These are phyloP conservation scores for Graptemys geographica DNA, from an alignment of 2,797 vertebrate species.

Conservation along the genomic window DNA sequence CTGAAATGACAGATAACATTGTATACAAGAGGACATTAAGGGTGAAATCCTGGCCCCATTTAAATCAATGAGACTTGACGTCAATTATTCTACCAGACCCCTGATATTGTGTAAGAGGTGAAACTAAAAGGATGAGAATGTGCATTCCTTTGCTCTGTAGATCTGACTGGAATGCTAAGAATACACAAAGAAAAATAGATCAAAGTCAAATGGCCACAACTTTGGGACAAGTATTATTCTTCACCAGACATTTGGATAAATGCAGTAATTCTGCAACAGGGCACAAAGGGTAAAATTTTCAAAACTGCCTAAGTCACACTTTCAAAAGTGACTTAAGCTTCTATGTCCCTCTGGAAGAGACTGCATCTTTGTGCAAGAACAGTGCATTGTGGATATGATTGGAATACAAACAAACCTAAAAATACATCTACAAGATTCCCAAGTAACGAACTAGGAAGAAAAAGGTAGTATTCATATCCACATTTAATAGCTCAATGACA, in stretches of 20 bases:
- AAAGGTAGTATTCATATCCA: not conserved
- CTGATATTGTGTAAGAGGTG: not conserved
- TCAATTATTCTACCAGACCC: not conserved
- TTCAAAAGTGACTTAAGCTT: accelerated
- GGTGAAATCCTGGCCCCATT: not conserved
- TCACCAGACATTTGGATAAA: not conserved
- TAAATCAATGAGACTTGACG: not conserved
- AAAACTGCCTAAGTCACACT: not conserved
- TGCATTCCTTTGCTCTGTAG: accelerated
- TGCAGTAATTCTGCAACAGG: not conserved
- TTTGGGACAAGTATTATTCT: accelerated
- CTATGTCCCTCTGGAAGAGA: not conserved
- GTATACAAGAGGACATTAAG: not conserved
- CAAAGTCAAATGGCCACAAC: not conserved
- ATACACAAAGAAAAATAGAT: not conserved
- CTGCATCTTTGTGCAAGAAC: not conserved
- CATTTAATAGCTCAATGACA: not conserved
- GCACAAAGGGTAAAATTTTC: not conserved
- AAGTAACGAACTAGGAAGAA: not conserved
- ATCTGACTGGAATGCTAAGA: not conserved
- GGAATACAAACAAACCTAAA: not conserved
- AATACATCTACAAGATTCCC: not conserved
- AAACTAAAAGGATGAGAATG: not conserved
- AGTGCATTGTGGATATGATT: accelerated
- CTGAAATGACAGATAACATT: not conserved